Evolutionary conservation across 2,113 vertebrate species (phyloP).

Genomic region (Paracanthobrama guichenoti): DNA sequence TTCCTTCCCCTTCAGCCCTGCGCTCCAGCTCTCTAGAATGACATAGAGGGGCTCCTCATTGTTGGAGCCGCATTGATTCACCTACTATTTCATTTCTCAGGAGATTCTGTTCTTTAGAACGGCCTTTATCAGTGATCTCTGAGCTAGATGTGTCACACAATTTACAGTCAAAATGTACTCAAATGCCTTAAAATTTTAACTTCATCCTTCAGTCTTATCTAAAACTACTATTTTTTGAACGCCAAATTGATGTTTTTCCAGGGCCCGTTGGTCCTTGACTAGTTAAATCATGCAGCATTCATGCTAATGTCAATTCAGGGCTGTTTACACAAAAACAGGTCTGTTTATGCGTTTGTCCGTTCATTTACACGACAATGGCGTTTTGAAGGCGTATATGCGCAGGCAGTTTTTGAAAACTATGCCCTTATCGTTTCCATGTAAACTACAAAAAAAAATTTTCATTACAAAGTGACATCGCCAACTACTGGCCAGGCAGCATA

Average conservation of each 20-base stretch:
- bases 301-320: not conserved
- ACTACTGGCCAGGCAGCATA: too few relatives aligned
- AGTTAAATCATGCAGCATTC: not conserved
- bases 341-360: too few relatives aligned
- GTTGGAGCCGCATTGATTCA: not conserved
- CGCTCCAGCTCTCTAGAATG: constrained; percentile 25
- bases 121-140: not conserved
- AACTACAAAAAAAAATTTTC: too few relatives aligned
- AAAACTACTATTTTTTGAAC: not conserved
- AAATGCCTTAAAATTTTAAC: not conserved
- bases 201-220: not conserved
- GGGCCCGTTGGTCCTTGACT: not conserved
- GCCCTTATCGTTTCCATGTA: too few relatives aligned
- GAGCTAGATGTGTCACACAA: not conserved
- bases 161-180: not conserved
- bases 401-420: too few relatives aligned
- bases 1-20: constrained; percentile 5
- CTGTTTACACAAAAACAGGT: too few relatives aligned
- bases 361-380: too few relatives aligned
- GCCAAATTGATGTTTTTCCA: not conserved
- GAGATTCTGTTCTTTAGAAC: not conserved
- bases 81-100: constrained; percentile 16
- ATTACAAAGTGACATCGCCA: too few relatives aligned
- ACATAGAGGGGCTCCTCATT: constrained; percentile 29
- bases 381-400: too few relatives aligned